These are phyloP conservation scores for Temnothorax ravouxi DNA, from an alignment of 2,888 invertebrate genomes.

Conservation along the genomic window DNA sequence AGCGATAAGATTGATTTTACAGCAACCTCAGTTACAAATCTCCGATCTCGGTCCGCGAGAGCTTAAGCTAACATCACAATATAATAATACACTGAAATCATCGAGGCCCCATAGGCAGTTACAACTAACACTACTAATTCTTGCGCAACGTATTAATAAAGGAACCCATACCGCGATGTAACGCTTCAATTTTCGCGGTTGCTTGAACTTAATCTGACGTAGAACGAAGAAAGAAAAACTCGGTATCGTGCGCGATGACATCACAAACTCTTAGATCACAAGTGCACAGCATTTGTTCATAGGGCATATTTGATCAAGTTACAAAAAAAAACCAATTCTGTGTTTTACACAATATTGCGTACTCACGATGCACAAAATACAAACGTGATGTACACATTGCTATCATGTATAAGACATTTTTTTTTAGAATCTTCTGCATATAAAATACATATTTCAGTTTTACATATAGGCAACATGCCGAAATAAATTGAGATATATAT, in stretches of 20 bases:
- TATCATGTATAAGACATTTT: conserved; percentile 5
- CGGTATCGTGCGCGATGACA: conserved; percentile 10
- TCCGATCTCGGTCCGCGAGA: conserved; percentile 81
- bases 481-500: conserved; percentile 29
- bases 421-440: conserved; percentile 15
- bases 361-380: conserved; percentile 55
- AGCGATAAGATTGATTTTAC: conserved; percentile 81
- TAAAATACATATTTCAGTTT: conserved; percentile 39
- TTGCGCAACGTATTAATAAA: conserved; percentile 66
- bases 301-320: conserved; percentile 41
- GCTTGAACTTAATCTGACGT: conserved; percentile 47
- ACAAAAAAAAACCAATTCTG: conserved; percentile 20
- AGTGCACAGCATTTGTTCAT: conserved; percentile 70
- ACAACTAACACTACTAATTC: conserved; percentile 72
- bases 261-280: conserved; percentile 62
- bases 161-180: conserved; percentile 69
- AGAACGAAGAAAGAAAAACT: conserved; percentile 44
- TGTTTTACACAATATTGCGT: conserved; percentile 45
- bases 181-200: conserved; percentile 48
- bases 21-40: conserved; percentile 84
- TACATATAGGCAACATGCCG: background rate
- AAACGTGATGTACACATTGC: conserved; percentile 3
- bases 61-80: conserved; percentile 86
- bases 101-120: conserved; percentile 65
- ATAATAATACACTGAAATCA: conserved; percentile 84